Base-by-base conservation (phyloP, 2,113 vertebrate species). In the Cyanocitta stelleri region DNA sequence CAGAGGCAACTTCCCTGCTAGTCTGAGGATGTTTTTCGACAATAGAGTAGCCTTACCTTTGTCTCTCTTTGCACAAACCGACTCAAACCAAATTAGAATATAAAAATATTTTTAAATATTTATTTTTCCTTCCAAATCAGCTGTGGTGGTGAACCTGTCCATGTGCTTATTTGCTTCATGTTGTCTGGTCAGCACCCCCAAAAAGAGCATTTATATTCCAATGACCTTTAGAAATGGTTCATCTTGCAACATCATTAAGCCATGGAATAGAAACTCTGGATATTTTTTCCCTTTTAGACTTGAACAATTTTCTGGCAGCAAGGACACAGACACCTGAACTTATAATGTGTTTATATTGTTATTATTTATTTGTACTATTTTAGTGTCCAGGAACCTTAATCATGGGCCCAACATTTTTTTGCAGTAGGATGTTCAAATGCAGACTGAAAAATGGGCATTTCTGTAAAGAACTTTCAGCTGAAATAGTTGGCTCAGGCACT, bases 371-470 rank as follows among this genome's bases (percentile, higher is more conserved):
- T 84, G 29, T 58, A 63, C 56, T 67, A 30, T 52, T 93, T 80
- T 75, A 37, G 11, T 87, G 54, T 71, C 27, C 39, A 67, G 30
- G 33, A 74, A 55, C 35, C 44, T 81, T 85, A 87, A 92, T 89
- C 61, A 68, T 20, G 33, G 48, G 8, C 22, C 48, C 73, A 89
- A 12, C 59, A n/a, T 52, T 84, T 30, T 77, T n/a, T 49, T 89
- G 61, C 71, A 52, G 41, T 37, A 78, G 55, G 33, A 41, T 77
- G 48, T 78, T 93, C 59, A 63, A 71, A 89, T 52, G 39, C 48
- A 89, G 89, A 87, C 80, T 84, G 89, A 90, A 93, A 96, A 95
- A 86, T 78, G 35, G 62, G 4, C 43, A 24, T 69, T 93, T 89
- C 55, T 92, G 12, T 63, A 59, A 59, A 73, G 41, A 5, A 1